These are phyloP conservation scores for Fistularia commersonii DNA, from an alignment of 2,797 vertebrate genomes.

Conservation along the genomic window DNA sequence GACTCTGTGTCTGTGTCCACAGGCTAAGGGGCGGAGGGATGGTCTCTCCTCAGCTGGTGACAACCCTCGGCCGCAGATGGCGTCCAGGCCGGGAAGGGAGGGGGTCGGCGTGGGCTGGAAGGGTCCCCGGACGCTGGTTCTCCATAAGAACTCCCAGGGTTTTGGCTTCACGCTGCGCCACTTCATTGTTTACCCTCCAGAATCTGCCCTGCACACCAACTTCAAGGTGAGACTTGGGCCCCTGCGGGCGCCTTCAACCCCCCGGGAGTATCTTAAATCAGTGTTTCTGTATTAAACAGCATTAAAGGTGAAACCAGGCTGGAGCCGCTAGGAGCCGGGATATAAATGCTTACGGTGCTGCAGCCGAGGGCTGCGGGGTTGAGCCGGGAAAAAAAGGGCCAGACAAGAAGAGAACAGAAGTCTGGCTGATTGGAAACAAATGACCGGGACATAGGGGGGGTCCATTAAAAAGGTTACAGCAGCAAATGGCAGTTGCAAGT, in stretches of 20 bases:
- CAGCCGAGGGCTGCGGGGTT: conserved; percentile 14
- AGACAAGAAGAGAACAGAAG: conserved; percentile 15
- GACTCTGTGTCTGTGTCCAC: conserved; percentile 29
- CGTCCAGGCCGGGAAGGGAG: conserved; percentile 71
- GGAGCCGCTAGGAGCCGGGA: conserved; percentile 21
- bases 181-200: conserved; percentile 97
- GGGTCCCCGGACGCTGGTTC: conserved; percentile 85
- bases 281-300: not conserved
- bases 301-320: conserved; percentile 13
- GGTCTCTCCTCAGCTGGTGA: conserved; percentile 78
- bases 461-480: not conserved
- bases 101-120: conserved; percentile 79
- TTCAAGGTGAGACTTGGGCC: conserved; percentile 78
- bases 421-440: conserved; percentile 14
- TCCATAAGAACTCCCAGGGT: conserved; percentile 88
- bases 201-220: conserved; percentile 84
- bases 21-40: conserved; percentile 84
- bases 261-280: not conserved
- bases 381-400: conserved; percentile 15
- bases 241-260: not conserved
- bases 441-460: not conserved
- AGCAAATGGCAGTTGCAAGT: no score
- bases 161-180: conserved; percentile 96
- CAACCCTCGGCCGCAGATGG: conserved; percentile 79
- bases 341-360: conserved; percentile 13